Conservation (phyloP, 2,797 vertebrate species). For the Sebastes oblongus region DNA sequence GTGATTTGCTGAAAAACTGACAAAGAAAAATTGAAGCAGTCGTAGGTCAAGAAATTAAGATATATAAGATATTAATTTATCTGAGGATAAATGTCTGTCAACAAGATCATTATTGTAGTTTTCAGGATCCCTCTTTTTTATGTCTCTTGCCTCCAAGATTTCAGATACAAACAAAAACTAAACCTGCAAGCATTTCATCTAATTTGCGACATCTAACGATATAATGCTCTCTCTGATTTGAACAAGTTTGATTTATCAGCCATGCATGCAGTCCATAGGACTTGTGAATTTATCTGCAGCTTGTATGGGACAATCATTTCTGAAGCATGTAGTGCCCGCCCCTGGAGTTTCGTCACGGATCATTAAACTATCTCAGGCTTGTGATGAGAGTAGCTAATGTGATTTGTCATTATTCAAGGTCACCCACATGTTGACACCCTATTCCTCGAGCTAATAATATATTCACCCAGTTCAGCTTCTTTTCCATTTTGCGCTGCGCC, state of each 20-base stretch:
- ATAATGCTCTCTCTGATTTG: not conserved
- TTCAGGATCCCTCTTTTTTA: not conserved
- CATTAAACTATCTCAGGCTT: not conserved
- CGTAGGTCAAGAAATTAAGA: not conserved
- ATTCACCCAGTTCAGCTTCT: not conserved
- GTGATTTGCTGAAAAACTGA: not conserved
- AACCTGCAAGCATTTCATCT: not conserved
- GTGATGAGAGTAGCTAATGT: constrained; percentile 2
- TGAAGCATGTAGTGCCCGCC: not conserved
- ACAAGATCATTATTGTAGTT: not conserved
- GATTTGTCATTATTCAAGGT: constrained; percentile 23
- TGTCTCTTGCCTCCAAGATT: not conserved
- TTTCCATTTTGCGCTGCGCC: not conserved
- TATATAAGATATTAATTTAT: too few species aligned
- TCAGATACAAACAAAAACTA: not conserved
- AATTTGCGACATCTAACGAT: not conserved
- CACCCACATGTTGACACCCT: not conserved
- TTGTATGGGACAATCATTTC: not conserved
- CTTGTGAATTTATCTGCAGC: not conserved
- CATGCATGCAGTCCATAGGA: not conserved
- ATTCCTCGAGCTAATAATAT: not conserved
- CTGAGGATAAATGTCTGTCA: not conserved
- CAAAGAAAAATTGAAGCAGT: not conserved
- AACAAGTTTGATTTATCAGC: not conserved
- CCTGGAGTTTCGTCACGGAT: not conserved